phyloP scores from a whole-genome alignment of 2,888 invertebrate species.

The Aleiodes leptofemur region DNA sequence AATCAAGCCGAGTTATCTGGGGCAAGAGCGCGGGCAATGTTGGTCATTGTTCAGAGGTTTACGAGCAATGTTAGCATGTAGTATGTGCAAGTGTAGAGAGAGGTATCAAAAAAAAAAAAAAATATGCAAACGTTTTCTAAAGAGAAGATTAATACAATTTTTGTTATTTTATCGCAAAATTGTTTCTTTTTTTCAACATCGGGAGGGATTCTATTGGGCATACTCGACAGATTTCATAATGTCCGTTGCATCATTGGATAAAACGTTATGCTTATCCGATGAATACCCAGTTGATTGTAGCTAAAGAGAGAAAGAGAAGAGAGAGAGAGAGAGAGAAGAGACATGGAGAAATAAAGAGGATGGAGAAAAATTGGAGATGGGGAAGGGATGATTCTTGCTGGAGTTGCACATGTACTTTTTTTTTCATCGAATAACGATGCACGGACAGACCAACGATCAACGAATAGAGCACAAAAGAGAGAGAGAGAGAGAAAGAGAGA shows the following conservation, averaged over 20 bases:
- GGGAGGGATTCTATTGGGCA: conserved; percentile 10
- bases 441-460: conserved; percentile 40
- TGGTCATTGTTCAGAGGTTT: conserved; percentile 29
- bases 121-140: conserved; percentile 24
- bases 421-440: conserved; percentile 40
- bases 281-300: conserved; percentile 61
- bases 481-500: too few relatives aligned
- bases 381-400: conserved; percentile 34
- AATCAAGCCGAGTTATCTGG: conserved; percentile 33
- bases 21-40: conserved; percentile 8
- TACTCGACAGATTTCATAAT: conserved; percentile 61
- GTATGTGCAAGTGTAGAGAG: neutral
- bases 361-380: conserved; percentile 24
- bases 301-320: conserved; percentile 42
- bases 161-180: neutral
- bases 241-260: conserved; percentile 58
- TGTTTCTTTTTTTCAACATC: conserved; percentile 1
- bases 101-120: neutral
- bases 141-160: conserved; percentile 24
- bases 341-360: conserved; percentile 15
- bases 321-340: too few relatives aligned
- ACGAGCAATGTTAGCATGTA: conserved; percentile 11
- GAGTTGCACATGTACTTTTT: conserved; percentile 35
- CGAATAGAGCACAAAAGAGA: conserved; percentile 45
- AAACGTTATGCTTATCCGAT: conserved; percentile 63